Base-by-base conservation (phyloP, 2,113 vertebrate genomes). In the Aspiorhynchus laticeps region DNA sequence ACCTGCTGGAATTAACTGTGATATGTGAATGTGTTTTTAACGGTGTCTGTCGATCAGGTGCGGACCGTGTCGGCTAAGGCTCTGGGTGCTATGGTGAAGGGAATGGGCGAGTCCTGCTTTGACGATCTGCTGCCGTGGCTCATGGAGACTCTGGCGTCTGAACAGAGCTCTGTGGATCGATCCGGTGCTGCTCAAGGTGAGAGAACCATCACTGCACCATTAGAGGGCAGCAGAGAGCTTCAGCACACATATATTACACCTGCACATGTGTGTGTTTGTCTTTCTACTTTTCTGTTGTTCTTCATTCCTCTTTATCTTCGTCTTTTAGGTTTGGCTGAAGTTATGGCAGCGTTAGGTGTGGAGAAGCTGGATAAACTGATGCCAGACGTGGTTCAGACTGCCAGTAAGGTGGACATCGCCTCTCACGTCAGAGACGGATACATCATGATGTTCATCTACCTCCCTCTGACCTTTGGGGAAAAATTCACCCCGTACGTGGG, bases 361-460 rank as follows among this genome's bases (percentile, higher is more conserved):
- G 98, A 99, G 93, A 99, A 99, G 91, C 93, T 99, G 91, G 97
- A 99, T 85, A 99, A 99, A 87, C 94, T 99, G 90, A 99, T 99
- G 98, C 98, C 98, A 24, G 98, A 99, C 86, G 98, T 99, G 12
- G 98, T 99, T 76, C 97, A 97, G 19, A 99, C 98, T 4, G 98
- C 98, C 90, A 98, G 98, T 93, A 99, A 99, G 92, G 93, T 98
- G 85, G 98, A 99, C 92, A 99, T 99, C 3, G 98, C 98, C 1
- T 98, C 98, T 28, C 97, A 99, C 0, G 98, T 99, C 86, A 96
- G 98, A 80, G 98, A 99, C n/a, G 98, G 98, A 83, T 99, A 99
- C 90, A 99, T 99, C 88, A 99, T 99, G 98, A 98, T 99, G 98
- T 99, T 99, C 93, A 99, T 99, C 94, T 99, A 99, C 91, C 93